A percentile compares a stretch with the other conserved stretches of the same genome.
phyloP scores from a whole-genome alignment of 92 coral and sea anemone species.

The Porites evermanni region DNA sequence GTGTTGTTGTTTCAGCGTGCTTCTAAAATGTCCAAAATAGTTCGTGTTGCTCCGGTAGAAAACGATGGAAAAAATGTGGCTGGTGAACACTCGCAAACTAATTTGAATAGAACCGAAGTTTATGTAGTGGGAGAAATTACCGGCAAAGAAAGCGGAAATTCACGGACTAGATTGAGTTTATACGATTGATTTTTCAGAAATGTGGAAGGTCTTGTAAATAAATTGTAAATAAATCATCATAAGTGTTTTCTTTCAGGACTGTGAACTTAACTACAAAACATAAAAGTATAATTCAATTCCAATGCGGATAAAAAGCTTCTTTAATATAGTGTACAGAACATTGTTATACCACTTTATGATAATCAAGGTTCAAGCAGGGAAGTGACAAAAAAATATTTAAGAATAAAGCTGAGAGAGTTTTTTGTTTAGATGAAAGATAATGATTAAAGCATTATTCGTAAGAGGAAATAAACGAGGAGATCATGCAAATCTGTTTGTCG shows the following conservation, averaged over 20 bases:
- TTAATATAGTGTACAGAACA: not conserved
- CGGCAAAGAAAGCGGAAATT: too few species aligned
- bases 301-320: not conserved
- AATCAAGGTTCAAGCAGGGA: not conserved
- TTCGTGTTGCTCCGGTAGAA: slow-evolving; percentile 23
- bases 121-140: not conserved
- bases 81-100: slow-evolving; percentile 3
- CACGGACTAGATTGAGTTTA: too few species aligned
- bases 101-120: not conserved
- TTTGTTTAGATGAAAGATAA: not conserved
- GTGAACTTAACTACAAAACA: not conserved
- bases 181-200: not conserved
- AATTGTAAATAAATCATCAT: not conserved
- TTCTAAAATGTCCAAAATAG: slow-evolving; percentile 17
- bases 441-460: not conserved
- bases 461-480: not conserved
- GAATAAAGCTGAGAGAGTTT: slow-evolving; percentile 13
- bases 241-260: not conserved
- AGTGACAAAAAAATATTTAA: not conserved
- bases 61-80: not conserved
- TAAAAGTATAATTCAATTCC: not conserved
- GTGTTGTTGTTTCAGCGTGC: slow-evolving; percentile 46
- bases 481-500: not conserved
- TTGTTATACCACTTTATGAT: not conserved
- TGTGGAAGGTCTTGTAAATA: not conserved